A percentile compares a stretch with the other conserved stretches of the same genome.
phyloP scores from a whole-genome alignment of 2,888 invertebrate species.

The Drosophila heteroneura region DNA sequence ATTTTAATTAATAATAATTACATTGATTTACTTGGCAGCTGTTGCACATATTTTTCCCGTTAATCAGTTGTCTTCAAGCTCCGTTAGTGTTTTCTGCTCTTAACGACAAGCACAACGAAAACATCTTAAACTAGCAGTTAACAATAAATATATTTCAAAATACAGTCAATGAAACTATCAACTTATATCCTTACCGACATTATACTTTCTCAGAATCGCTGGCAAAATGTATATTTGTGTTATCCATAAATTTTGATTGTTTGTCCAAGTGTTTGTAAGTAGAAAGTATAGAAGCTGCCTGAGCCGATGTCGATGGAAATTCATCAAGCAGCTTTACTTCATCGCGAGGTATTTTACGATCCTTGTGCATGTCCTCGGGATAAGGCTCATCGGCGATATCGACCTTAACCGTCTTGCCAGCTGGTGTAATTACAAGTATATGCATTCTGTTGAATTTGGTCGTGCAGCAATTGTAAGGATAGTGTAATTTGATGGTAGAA shows the following conservation, averaged over 20 bases:
- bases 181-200: neutral
- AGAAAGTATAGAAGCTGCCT: neutral
- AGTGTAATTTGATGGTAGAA: conserved; percentile 43
- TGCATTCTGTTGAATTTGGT: conserved; percentile 42
- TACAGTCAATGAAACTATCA: neutral
- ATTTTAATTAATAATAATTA: neutral
- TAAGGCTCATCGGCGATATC: conserved; percentile 45
- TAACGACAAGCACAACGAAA: conserved; percentile 1
- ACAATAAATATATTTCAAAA: neutral
- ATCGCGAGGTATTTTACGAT: conserved; percentile 4
- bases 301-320: conserved; percentile 7
- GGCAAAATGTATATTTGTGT: neutral
- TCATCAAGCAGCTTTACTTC: conserved; percentile 2
- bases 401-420: conserved; percentile 53
- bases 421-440: conserved; percentile 62
- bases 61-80: neutral
- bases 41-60: neutral
- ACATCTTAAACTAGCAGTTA: neutral
- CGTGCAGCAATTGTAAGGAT: conserved; percentile 13
- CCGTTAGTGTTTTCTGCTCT: neutral
- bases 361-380: neutral
- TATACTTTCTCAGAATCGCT: neutral
- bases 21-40: neutral
- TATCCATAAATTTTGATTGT: neutral
- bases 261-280: neutral